Percentiles rank a stretch among this genome's conserved stretches.
phyloP scores from a whole-genome alignment of 2,888 invertebrate genomes.

The Cenopis cana region DNA sequence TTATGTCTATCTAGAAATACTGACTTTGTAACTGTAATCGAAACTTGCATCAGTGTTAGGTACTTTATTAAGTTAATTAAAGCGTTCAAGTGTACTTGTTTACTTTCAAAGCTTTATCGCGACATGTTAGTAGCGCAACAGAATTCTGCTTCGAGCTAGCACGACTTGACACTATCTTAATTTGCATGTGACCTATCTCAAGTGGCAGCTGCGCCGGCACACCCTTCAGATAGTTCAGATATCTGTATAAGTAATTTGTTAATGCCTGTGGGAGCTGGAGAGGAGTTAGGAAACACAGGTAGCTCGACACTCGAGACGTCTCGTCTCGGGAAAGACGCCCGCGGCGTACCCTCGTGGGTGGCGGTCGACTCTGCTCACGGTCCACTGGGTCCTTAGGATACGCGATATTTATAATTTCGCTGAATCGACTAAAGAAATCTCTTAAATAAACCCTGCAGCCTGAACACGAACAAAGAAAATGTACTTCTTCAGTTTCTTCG shows the following conservation, averaged over 20 bases:
- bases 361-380: slow-evolving; percentile 37
- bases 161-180: slow-evolving; percentile 30
- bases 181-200: slow-evolving; percentile 37
- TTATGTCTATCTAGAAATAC: slow-evolving; percentile 55
- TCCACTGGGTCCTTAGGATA: slow-evolving; percentile 39
- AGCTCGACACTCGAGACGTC: slow-evolving; percentile 78
- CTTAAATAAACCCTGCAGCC: slow-evolving; percentile 6
- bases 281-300: slow-evolving; percentile 57
- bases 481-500: slow-evolving; percentile 2
- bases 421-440: slow-evolving; percentile 20
- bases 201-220: slow-evolving; percentile 22
- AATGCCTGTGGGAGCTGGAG: slow-evolving; percentile 51
- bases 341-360: slow-evolving; percentile 46
- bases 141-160: slow-evolving; percentile 19
- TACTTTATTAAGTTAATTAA: slow-evolving; percentile 44
- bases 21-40: not conserved
- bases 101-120: slow-evolving; percentile 5
- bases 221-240: slow-evolving; percentile 51
- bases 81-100: slow-evolving; percentile 37
- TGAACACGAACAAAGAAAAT: slow-evolving; percentile 16
- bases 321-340: slow-evolving; percentile 57
- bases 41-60: not conserved
- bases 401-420: slow-evolving; percentile 40
- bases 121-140: slow-evolving; percentile 15
- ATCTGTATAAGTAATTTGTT: slow-evolving; percentile 68